phyloP scores from a whole-genome alignment of 2,797 vertebrate species.

The Macropodus opercularis region DNA sequence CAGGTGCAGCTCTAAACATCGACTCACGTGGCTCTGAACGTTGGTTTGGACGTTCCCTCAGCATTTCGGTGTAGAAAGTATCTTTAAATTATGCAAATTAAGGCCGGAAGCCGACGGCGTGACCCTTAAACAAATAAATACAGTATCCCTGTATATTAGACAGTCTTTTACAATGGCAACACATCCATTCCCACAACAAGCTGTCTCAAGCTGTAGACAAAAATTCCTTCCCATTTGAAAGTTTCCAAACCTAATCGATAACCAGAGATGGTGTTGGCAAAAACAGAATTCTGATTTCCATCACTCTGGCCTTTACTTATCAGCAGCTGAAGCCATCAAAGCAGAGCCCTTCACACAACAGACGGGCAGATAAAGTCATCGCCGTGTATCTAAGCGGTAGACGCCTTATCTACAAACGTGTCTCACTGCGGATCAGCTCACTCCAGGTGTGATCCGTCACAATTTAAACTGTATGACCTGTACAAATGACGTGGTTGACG shows the following conservation, averaged over 20 bases:
- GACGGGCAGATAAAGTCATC: slow-evolving; percentile 72
- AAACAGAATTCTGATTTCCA: slow-evolving; percentile 74
- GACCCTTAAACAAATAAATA: too few species aligned
- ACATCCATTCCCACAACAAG: slow-evolving; percentile 37
- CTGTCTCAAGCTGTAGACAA: slow-evolving; percentile 63
- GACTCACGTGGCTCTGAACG: too few species aligned
- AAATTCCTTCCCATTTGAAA: slow-evolving; percentile 76
- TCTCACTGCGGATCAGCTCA: slow-evolving; percentile 38
- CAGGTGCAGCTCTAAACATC: too few species aligned
- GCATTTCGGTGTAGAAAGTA: too few species aligned
- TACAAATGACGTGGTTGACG: too few species aligned
- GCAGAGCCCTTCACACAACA: slow-evolving; percentile 50
- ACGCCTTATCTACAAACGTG: slow-evolving; percentile 56
- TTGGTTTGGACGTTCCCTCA: too few species aligned
- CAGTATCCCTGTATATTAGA: too few species aligned
- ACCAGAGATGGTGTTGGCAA: slow-evolving; percentile 66
- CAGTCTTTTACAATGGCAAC: slow-evolving; percentile 52
- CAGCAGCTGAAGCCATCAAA: slow-evolving; percentile 71
- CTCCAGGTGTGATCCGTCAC: slow-evolving; percentile 42
- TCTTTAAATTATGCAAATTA: too few species aligned
- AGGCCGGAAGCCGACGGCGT: too few species aligned
- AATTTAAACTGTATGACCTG: not conserved
- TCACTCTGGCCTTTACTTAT: slow-evolving; percentile 75
- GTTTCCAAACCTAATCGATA: slow-evolving; percentile 84
- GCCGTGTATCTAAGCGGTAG: slow-evolving; percentile 68